Evolutionary conservation across 2,113 vertebrate species (phyloP).

Genomic region (Tichodroma muraria): DNA sequence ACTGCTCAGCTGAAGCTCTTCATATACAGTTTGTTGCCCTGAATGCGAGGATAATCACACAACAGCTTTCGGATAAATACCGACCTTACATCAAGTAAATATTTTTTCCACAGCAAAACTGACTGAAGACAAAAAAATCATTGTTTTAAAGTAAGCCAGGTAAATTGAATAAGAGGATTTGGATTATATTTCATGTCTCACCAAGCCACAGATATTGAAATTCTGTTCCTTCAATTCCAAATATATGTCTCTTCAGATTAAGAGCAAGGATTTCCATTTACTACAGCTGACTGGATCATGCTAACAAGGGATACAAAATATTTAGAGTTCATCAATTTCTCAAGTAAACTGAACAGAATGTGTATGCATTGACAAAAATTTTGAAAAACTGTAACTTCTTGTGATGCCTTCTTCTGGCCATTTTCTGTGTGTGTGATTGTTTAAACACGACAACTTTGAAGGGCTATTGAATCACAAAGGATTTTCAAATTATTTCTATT

Average conservation of each 20-base stretch:
- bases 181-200: constrained; percentile 42
- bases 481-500: neutral
- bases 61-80: neutral
- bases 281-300: neutral
- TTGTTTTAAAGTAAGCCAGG: constrained; percentile 20
- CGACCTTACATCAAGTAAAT: neutral
- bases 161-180: constrained; percentile 43
- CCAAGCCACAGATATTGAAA: constrained; percentile 19
- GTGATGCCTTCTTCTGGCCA: neutral
- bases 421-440: neutral
- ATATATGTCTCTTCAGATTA: neutral
- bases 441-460: neutral
- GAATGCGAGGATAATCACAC: neutral
- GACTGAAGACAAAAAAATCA: neutral
- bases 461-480: neutral
- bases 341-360: neutral
- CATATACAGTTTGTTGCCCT: neutral
- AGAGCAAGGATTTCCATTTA: neutral
- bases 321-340: neutral
- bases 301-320: neutral
- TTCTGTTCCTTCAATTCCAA: constrained; percentile 7
- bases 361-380: neutral
- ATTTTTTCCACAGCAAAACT: neutral
- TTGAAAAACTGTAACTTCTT: neutral
- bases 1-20: neutral